Conservation (phyloP, 2,113 vertebrate genomes). For the Sander lucioperca region DNA sequence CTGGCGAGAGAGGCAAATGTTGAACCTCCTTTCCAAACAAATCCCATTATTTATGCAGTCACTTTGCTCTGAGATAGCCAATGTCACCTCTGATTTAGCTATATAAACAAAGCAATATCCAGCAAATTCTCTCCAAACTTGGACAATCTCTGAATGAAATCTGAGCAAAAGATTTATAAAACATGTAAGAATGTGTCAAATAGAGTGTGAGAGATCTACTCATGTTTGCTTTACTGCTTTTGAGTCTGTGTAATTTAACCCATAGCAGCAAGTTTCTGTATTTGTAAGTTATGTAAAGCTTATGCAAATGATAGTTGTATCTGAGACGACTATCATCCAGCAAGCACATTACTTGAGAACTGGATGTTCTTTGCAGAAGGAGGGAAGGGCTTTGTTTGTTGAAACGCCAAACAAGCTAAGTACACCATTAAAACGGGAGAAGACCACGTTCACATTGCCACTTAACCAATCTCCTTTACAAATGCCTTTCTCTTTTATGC, state of each 20-base stretch:
- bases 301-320: slow-evolving; percentile 38
- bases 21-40: slow-evolving; percentile 52
- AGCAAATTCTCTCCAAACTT: slow-evolving; percentile 10
- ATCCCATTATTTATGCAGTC: slow-evolving; percentile 41
- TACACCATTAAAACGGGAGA: slow-evolving; percentile 60
- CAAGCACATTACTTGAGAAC: slow-evolving; percentile 33
- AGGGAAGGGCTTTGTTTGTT: slow-evolving; percentile 71
- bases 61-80: slow-evolving; percentile 17
- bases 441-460: slow-evolving; percentile 46
- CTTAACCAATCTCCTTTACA: background rate
- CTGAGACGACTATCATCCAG: slow-evolving; percentile 43
- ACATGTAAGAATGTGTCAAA: background rate
- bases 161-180: background rate
- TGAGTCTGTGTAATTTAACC: slow-evolving; percentile 10
- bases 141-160: slow-evolving; percentile 1
- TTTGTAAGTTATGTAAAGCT: slow-evolving; percentile 41
- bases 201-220: background rate
- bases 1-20: slow-evolving; percentile 49
- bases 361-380: slow-evolving; percentile 30
- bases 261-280: slow-evolving; percentile 2
- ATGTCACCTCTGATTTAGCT: slow-evolving; percentile 38
- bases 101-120: background rate
- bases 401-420: slow-evolving; percentile 62
- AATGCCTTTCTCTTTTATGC: background rate
- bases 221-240: slow-evolving; percentile 15